Evolutionary conservation across 2,113 vertebrate genomes (phyloP), one percentile per base, ranked within the genome.

Genomic region (Poeciliopsis occidentalis): DNA sequence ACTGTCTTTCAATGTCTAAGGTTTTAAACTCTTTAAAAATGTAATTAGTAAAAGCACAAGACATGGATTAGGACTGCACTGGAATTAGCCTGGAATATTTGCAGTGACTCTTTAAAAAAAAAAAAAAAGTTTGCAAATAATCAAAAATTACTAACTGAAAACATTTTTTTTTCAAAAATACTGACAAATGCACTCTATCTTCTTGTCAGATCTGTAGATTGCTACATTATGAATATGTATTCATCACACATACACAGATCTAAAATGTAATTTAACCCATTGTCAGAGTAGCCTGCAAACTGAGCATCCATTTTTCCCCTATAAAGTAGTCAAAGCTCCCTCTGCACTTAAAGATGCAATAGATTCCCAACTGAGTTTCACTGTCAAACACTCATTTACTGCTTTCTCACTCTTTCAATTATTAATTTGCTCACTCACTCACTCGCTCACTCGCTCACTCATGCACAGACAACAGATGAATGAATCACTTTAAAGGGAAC

Each of bases 281-380:
- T 64, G 17, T 81, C 39, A 78, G 71, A 89, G 76, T 71, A 82
- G 75, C 65, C 74, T 78, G 79, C 51, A 26, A 85, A 85, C 66
- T 82, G 81, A 77, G 67, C 86, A 82, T 87, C 88, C 86, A 92
- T 88, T 90, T 65, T 72, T 75, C 34, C 60, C 66, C 60, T 41
- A 79, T 26, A 81, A 82, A 85, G 75, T 69, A 73, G 67, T 72
- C 80, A 89, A 92, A 91, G 91, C 82, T 77, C 74, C 76, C 41
- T 71, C 34, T 64, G 29, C 60, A 29, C 63, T 61, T 73, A 73
- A 69, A 85, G 67, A 88, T 77, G 78, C 68, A 63, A 67, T 32
- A 64, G 61, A 69, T 26, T 54, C 67, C 74, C 67, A 37, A 64
- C 75, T 75, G 66, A 75, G 70, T 79, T 51, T 78, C 70, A 63